Evolutionary conservation across 2,797 vertebrate species (phyloP).

Genomic region (Spatula versicolor): DNA sequence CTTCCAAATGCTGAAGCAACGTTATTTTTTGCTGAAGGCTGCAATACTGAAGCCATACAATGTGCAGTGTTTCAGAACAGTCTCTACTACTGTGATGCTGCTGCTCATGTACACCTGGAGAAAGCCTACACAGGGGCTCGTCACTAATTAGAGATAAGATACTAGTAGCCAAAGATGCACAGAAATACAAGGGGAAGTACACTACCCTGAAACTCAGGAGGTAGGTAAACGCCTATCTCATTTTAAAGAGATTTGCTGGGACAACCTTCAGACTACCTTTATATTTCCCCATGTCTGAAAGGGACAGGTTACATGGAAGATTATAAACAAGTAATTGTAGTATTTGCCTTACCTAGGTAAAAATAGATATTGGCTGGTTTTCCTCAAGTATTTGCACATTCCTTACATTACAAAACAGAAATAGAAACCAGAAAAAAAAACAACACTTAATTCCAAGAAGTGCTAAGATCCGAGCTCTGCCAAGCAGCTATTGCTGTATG

Average conservation of each 20-base stretch:
- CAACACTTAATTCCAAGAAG: neutral
- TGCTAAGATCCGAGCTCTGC: slow-evolving; percentile 16
- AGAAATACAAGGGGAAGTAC: neutral
- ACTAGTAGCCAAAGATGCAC: neutral
- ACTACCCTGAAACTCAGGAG: neutral
- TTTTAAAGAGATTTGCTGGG: neutral
- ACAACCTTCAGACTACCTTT: neutral
- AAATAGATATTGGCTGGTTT: slow-evolving; percentile 54
- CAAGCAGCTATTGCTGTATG: slow-evolving; percentile 3
- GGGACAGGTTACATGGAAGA: neutral
- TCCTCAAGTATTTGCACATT: slow-evolving; percentile 55
- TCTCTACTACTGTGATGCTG: neutral
- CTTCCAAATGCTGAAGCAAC: neutral
- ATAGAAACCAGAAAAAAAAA: neutral
- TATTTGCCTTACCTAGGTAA: slow-evolving; percentile 28
- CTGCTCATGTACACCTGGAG: neutral
- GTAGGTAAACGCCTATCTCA: neutral
- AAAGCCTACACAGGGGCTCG: neutral
- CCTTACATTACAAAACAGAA: slow-evolving; percentile 44
- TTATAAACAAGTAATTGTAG: neutral
- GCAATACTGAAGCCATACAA: neutral
- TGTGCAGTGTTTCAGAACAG: neutral
- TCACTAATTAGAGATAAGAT: neutral
- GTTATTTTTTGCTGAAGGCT: slow-evolving; percentile 3
- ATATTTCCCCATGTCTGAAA: neutral